Evolutionary conservation across 35 echinoderm and acorn worm species (phyloP).

Genomic region (Holothuria glaberrima): DNA sequence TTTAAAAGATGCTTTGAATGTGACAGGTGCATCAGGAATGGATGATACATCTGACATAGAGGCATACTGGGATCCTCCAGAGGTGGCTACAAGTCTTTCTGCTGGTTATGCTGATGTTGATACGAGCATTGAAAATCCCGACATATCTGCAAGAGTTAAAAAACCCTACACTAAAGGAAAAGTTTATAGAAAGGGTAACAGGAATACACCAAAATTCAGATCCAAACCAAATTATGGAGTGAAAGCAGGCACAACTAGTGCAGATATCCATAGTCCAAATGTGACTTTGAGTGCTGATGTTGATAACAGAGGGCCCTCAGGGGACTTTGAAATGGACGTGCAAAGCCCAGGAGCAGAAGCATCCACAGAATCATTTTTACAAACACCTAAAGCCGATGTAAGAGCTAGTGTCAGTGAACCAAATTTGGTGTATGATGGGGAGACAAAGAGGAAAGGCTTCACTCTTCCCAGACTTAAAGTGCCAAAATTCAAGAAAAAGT

Average conservation of each 20-base stretch:
- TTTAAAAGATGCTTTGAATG: background rate
- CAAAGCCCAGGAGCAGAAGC: background rate
- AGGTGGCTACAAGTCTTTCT: background rate
- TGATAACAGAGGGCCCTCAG: background rate
- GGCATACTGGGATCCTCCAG: constrained; percentile 6
- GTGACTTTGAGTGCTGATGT: background rate
- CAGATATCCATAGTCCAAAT: background rate
- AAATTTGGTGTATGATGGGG: constrained; percentile 21
- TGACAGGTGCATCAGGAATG: background rate
- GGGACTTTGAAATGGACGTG: constrained; percentile 19
- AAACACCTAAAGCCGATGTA: background rate
- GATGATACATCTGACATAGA: constrained; percentile 38
- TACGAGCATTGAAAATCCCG: background rate
- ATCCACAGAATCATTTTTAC: background rate
- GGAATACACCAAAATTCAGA: constrained; percentile 14
- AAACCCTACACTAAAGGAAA: constrained; percentile 34
- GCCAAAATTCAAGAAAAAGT: constrained; percentile 32
- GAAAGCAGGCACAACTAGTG: background rate
- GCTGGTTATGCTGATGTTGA: background rate
- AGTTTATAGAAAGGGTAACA: constrained; percentile 12
- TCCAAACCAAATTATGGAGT: background rate
- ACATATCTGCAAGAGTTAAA: background rate
- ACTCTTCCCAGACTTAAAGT: constrained; percentile 43
- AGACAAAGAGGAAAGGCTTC: constrained; percentile 7
- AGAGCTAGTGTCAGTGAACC: constrained; percentile 37